Conservation (phyloP, 1,140 invertebrate genomes). For the Pectinophora gossypiella region DNA sequence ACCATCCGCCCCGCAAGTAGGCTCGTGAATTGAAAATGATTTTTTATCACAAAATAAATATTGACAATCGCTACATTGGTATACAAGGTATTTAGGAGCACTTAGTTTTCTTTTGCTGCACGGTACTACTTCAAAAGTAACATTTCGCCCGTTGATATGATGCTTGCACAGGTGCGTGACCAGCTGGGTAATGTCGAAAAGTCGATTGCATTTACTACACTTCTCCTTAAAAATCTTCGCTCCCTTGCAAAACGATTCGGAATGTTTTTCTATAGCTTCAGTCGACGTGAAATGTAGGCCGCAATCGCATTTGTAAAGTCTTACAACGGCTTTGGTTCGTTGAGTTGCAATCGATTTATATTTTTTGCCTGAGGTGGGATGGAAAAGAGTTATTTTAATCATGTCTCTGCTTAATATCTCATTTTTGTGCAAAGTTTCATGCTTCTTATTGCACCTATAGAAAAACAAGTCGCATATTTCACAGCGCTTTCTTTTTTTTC, state of each 20-base stretch:
- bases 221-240: slow-evolving; percentile 9
- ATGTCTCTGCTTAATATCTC: no score
- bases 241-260: neutral
- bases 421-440: neutral
- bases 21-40: no score
- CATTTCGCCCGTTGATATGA: no score
- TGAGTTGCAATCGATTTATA: neutral
- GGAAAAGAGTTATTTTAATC: neutral
- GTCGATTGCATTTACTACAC: slow-evolving; percentile 20
- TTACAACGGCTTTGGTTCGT: neutral
- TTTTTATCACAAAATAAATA: no score
- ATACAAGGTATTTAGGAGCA: no score
- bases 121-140: no score
- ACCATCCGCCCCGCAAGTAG: no score
- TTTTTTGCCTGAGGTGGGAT: neutral
- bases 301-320: slow-evolving; percentile 16
- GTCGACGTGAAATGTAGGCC: slow-evolving; percentile 16
- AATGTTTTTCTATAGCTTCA: slow-evolving; percentile 15
- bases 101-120: no score
- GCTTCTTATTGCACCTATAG: neutral
- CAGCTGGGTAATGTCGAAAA: slow-evolving; percentile 18
- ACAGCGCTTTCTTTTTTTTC: neutral
- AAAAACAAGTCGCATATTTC: neutral
- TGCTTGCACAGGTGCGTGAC: slow-evolving; percentile 22
- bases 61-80: no score